Conservation (phyloP, 1,140 invertebrate species). For the Mycetomoellerius zeteki region DNA sequence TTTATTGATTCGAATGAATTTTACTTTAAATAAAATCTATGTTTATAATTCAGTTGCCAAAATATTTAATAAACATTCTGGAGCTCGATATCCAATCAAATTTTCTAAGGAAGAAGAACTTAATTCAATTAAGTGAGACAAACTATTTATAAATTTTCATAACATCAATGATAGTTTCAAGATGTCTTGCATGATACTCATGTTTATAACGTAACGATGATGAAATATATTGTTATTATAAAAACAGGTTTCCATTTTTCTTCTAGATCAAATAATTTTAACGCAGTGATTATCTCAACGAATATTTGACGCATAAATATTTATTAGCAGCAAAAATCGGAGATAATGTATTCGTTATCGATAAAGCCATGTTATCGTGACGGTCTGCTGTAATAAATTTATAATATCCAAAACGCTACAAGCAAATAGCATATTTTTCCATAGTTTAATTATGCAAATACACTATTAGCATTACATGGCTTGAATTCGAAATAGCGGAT, state of each 20-base stretch:
- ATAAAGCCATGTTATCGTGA: background rate
- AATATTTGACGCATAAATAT: constrained; percentile 12
- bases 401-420: background rate
- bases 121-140: background rate
- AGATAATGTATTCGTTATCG: background rate
- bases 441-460: constrained; percentile 23
- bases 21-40: constrained; percentile 1
- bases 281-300: background rate
- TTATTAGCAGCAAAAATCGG: background rate
- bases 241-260: constrained; percentile 22
- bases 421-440: constrained; percentile 3
- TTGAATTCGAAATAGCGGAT: background rate
- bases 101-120: background rate
- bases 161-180: background rate
- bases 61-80: background rate
- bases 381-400: constrained; percentile 7
- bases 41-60: background rate
- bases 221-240: constrained; percentile 71
- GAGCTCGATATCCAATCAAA: background rate
- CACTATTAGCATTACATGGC: background rate
- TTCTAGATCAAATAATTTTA: constrained; percentile 11
- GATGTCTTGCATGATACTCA: constrained; percentile 57
- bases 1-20: background rate
- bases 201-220: constrained; percentile 59
- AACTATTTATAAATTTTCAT: background rate